Conservation (phyloP, 2,888 invertebrate genomes). For the Rhodophaea formosa region DNA sequence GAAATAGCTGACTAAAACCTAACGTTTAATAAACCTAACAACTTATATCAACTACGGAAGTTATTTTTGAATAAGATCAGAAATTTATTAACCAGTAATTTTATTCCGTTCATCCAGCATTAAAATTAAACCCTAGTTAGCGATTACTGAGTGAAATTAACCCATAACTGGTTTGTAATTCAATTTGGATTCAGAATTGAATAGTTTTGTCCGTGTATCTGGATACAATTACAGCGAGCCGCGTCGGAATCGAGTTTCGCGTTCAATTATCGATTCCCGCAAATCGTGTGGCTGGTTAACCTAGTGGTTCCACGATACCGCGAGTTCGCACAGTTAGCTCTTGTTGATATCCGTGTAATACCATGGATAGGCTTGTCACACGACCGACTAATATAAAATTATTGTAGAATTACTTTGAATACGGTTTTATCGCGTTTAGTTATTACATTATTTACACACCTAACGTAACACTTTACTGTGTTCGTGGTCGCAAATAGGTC, state of each 20-base stretch:
- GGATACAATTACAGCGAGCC: constrained; percentile 8
- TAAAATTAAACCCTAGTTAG: neutral
- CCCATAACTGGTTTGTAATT: constrained; percentile 5
- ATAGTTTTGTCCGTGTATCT: constrained; percentile 7
- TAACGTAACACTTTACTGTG: too few species aligned
- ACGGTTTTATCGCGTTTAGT: too few species aligned
- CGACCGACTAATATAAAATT: too few species aligned
- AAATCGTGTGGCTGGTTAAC: constrained; percentile 13
- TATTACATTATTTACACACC: too few species aligned
- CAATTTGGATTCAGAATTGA: constrained; percentile 2
- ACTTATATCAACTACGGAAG: too few species aligned
- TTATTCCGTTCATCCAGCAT: neutral
- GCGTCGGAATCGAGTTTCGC: constrained; percentile 8
- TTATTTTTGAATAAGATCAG: too few species aligned
- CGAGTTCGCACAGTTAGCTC: constrained; percentile 3
- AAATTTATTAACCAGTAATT: neutral
- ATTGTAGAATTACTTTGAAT: too few species aligned
- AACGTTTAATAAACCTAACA: too few species aligned
- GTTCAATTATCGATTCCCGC: constrained; percentile 13
- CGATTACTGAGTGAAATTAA: neutral
- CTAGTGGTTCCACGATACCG: constrained; percentile 2
- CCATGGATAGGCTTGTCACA: neutral
- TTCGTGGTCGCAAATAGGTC: too few species aligned
- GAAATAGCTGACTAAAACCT: too few species aligned
- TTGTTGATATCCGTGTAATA: constrained; percentile 7